Conservation (phyloP, 2,888 invertebrate genomes). For the Rapana venosa region DNA sequence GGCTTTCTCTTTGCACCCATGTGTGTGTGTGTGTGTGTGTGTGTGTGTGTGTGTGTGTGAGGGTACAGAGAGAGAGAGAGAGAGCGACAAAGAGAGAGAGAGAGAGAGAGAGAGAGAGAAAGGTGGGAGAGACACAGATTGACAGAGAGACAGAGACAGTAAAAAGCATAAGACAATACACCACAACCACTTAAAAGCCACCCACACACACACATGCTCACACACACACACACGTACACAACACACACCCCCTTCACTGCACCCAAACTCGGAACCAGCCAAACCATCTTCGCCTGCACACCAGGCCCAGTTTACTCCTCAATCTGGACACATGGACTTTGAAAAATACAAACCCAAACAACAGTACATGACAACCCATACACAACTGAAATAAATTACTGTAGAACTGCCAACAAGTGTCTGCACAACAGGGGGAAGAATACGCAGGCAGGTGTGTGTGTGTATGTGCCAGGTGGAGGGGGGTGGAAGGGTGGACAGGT, state of each 20-base stretch:
- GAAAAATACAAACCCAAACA: not conserved
- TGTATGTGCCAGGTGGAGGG: not conserved
- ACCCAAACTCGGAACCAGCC: not conserved
- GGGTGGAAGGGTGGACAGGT: not conserved
- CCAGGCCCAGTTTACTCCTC: not conserved
- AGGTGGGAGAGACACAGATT: no score
- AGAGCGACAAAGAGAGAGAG: no score
- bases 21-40: no score
- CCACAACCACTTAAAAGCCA: no score
- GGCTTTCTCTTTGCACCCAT: no score
- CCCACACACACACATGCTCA: not conserved
- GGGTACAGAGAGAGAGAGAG: no score
- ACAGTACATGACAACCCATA: not conserved
- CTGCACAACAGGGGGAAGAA: not conserved
- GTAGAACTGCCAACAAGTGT: not conserved
- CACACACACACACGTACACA: not conserved
- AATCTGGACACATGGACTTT: not conserved
- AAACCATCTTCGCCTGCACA: not conserved
- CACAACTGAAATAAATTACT: not conserved
- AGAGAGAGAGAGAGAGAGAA: no score
- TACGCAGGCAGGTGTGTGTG: not conserved
- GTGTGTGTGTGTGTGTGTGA: no score
- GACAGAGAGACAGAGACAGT: no score
- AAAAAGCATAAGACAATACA: no score
- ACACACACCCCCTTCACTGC: not conserved